Percentiles rank a stretch among this genome's conserved stretches.
phyloP scores from a whole-genome alignment of 2,113 vertebrate genomes.

The Oreochromis tanganicae region DNA sequence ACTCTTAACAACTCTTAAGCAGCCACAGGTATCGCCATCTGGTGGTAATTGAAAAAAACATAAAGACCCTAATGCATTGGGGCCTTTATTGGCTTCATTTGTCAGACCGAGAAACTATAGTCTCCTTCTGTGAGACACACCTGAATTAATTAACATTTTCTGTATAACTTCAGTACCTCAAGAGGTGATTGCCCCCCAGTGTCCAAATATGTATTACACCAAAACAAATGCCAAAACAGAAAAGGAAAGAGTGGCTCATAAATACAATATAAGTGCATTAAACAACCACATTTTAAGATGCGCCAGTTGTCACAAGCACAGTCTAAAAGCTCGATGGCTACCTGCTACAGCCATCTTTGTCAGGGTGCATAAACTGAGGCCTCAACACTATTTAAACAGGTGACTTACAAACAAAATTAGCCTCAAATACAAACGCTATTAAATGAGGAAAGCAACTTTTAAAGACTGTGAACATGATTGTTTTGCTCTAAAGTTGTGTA shows the following conservation, averaged over 20 bases:
- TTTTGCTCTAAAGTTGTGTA: background rate
- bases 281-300: background rate
- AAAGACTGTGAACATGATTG: background rate
- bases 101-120: background rate
- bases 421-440: background rate
- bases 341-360: background rate
- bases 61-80: too few species aligned
- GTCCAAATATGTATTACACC: background rate
- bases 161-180: background rate
- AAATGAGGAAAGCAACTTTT: background rate
- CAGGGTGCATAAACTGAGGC: background rate
- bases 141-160: background rate
- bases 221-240: background rate
- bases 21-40: background rate
- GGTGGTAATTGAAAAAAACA: background rate
- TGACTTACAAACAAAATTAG: background rate
- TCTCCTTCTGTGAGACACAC: background rate
- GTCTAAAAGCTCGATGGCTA: background rate
- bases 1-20: background rate
- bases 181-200: background rate
- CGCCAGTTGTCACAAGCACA: background rate
- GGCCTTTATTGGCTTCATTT: background rate
- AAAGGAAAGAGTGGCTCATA: background rate
- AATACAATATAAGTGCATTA: background rate
- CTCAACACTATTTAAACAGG: background rate